Percentiles rank a stretch among this genome's conserved stretches.
phyloP scores from a whole-genome alignment of 2,797 vertebrate genomes.

The Sylvia borin region DNA sequence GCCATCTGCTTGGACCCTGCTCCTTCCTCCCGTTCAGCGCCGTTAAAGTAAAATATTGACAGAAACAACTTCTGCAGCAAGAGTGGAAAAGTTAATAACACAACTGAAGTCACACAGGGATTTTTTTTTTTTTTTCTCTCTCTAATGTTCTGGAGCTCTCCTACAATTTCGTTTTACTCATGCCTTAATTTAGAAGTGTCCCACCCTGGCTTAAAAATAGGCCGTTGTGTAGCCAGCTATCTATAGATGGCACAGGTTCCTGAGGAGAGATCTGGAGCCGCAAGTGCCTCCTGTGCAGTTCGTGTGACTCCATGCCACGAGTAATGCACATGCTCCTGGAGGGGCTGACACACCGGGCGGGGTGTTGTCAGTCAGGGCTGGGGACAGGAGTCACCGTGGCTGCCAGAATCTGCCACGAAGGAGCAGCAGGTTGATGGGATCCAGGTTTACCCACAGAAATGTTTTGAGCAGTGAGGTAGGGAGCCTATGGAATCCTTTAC shows the following conservation, averaged over 20 bases:
- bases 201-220: slow-evolving; percentile 43
- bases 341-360: background rate
- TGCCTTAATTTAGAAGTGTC: slow-evolving; percentile 44
- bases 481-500: background rate
- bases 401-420: background rate
- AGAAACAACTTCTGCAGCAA: slow-evolving; percentile 72
- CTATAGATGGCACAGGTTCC: slow-evolving; percentile 46
- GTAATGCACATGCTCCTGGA: background rate
- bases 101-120: slow-evolving; percentile 51
- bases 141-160: slow-evolving; percentile 51
- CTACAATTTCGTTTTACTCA: slow-evolving; percentile 47
- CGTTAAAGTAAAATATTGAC: slow-evolving; percentile 73
- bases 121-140: slow-evolving; percentile 24
- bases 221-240: slow-evolving; percentile 27
- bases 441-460: background rate
- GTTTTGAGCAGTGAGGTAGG: background rate
- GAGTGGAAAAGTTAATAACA: slow-evolving; percentile 66
- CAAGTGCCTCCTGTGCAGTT: background rate
- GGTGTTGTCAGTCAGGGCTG: background rate
- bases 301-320: background rate
- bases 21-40: slow-evolving; percentile 72
- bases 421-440: background rate
- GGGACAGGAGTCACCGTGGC: background rate
- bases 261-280: background rate
- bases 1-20: slow-evolving; percentile 79